A percentile compares a stretch with the other conserved stretches of the same genome.
Conservation (phyloP, 2,888 invertebrate species). For the Teinopalpus imperialis region DNA sequence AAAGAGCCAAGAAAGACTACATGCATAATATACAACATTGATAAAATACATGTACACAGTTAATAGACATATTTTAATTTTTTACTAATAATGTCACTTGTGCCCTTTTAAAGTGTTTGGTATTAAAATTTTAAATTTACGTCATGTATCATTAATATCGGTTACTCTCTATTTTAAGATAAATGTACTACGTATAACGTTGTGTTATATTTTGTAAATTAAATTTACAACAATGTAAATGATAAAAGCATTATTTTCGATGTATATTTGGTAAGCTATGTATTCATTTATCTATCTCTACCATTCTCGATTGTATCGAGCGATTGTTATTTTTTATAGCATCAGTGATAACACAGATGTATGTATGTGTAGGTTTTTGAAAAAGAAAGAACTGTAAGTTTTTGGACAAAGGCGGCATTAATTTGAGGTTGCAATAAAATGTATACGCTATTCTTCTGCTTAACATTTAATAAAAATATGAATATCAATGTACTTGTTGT, state of each 20-base stretch:
- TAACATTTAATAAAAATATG: slow-evolving; percentile 40
- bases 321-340: too few species aligned
- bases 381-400: slow-evolving; percentile 19
- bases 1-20: too few species aligned
- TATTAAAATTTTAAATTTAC: neutral
- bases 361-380: slow-evolving; percentile 12
- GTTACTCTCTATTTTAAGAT: neutral
- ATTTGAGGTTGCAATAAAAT: slow-evolving; percentile 41
- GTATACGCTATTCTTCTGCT: slow-evolving; percentile 37
- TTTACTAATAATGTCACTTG: slow-evolving; percentile 2
- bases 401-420: slow-evolving; percentile 10
- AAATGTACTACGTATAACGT: slow-evolving; percentile 14
- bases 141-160: too few species aligned
- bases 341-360: slow-evolving; percentile 21
- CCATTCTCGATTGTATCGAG: too few species aligned
- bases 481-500: slow-evolving; percentile 37
- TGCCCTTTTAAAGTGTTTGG: neutral
- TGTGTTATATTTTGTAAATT: slow-evolving; percentile 15
- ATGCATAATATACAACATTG: too few species aligned
- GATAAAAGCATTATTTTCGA: slow-evolving; percentile 7
- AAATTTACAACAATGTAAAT: slow-evolving; percentile 2
- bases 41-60: too few species aligned
- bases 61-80: too few species aligned
- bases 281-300: slow-evolving; percentile 9
- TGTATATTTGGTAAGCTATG: slow-evolving; percentile 5